Conservation (phyloP, 1,140 invertebrate species). For the Leguminivora glycinivorella region DNA sequence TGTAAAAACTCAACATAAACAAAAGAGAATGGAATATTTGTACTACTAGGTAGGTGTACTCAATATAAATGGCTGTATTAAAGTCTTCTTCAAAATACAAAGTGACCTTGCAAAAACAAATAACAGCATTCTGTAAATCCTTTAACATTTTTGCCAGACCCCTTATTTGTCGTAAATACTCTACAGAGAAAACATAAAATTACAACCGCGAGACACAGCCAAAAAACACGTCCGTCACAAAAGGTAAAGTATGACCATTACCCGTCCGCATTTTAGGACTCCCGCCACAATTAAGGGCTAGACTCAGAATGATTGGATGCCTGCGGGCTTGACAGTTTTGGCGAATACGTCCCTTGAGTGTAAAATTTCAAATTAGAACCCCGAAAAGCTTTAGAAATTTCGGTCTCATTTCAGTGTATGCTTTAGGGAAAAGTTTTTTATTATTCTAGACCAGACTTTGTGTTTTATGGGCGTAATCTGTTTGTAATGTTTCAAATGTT, state of each 20-base stretch:
- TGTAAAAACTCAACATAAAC: too few species aligned
- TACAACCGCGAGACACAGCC: not conserved
- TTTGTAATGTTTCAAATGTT: not conserved
- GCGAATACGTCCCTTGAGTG: not conserved
- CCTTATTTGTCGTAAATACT: not conserved
- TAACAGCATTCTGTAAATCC: not conserved
- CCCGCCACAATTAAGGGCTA: slow-evolving; percentile 7
- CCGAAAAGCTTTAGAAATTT: slow-evolving; percentile 10
- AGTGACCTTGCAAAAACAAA: not conserved
- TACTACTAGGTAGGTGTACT: too few species aligned
- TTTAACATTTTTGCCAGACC: not conserved
- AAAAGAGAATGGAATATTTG: too few species aligned
- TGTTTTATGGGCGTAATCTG: not conserved
- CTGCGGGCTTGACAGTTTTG: not conserved
- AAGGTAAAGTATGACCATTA: slow-evolving; percentile 4
- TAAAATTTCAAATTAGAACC: slow-evolving; percentile 10
- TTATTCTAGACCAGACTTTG: not conserved
- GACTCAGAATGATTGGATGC: slow-evolving; percentile 12
- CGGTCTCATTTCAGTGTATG: not conserved
- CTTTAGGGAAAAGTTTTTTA: not conserved
- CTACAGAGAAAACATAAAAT: not conserved
- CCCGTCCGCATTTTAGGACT: not conserved
- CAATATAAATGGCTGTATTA: not conserved
- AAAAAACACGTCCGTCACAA: not conserved
- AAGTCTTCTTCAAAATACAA: not conserved